Evolutionary conservation across 1,140 invertebrate species (phyloP).

Genomic region (Samia ricini): DNA sequence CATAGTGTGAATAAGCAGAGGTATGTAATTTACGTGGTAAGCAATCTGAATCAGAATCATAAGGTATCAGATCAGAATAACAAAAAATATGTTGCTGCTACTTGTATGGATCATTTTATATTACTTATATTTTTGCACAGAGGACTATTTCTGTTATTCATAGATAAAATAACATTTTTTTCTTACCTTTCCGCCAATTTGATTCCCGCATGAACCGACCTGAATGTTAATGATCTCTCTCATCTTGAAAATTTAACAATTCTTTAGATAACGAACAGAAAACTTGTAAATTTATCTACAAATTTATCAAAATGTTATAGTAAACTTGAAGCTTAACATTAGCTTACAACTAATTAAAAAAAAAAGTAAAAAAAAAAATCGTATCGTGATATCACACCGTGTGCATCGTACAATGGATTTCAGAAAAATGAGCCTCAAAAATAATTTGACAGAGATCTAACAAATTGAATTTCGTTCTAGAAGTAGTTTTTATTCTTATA

Average conservation of each 20-base stretch:
- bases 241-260: constrained; percentile 68
- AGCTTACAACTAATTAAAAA: constrained; percentile 61
- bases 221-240: constrained; percentile 68
- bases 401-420: constrained; percentile 63
- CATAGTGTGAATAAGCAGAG: no score
- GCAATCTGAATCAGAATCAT: no score
- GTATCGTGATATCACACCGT: constrained; percentile 46
- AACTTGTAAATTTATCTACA: constrained; percentile 65
- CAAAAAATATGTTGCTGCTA: no score
- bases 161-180: no score
- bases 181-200: constrained; percentile 66
- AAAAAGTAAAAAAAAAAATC: constrained; percentile 57
- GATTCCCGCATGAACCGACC: constrained; percentile 65
- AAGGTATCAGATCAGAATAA: no score
- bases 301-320: constrained; percentile 39
- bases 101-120: no score
- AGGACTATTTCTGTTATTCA: no score
- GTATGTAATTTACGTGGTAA: no score
- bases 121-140: no score
- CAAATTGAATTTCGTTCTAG: constrained; percentile 41
- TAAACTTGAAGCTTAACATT: constrained; percentile 63
- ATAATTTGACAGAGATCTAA: constrained; percentile 8
- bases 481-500: constrained; percentile 22
- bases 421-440: constrained; percentile 43
- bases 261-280: constrained; percentile 14